These are phyloP conservation scores for Parnassius glacialis DNA, from an alignment of 2,888 invertebrate genomes.

Conservation along the genomic window DNA sequence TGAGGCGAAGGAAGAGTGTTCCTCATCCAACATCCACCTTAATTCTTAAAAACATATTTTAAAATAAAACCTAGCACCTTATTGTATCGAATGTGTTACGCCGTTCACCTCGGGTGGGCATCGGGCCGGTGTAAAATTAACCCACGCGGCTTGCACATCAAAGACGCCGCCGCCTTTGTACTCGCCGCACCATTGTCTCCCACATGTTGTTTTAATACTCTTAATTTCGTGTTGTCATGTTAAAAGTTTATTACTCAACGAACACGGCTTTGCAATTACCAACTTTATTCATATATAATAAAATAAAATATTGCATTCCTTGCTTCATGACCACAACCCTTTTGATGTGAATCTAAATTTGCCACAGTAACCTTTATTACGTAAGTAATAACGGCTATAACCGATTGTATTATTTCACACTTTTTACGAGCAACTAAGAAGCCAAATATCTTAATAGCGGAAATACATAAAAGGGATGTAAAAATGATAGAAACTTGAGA, in stretches of 20 bases:
- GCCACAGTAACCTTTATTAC: slow-evolving; percentile 12
- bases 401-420: slow-evolving; percentile 8
- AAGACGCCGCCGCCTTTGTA: slow-evolving; percentile 66
- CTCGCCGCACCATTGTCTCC: slow-evolving; percentile 68
- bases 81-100: slow-evolving; percentile 2
- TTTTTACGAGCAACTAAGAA: slow-evolving; percentile 17
- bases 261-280: slow-evolving; percentile 30
- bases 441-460: slow-evolving; percentile 51
- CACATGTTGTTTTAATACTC: slow-evolving; percentile 70
- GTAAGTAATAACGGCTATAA: slow-evolving; percentile 25
- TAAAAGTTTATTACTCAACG: slow-evolving; percentile 65
- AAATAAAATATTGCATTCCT: neutral
- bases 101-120: slow-evolving; percentile 34
- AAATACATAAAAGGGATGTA: slow-evolving; percentile 60
- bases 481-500: slow-evolving; percentile 48
- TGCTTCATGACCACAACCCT: neutral
- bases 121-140: slow-evolving; percentile 62
- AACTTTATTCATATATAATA: slow-evolving; percentile 32
- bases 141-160: slow-evolving; percentile 53
- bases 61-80: slow-evolving; percentile 7
- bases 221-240: slow-evolving; percentile 76
- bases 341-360: slow-evolving; percentile 15
- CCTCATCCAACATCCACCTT: too few relatives aligned
- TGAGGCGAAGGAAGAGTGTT: too few relatives aligned
- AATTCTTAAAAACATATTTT: too few relatives aligned